phyloP scores from a whole-genome alignment of 2,888 invertebrate species.

The Latrodectus hesperus region DNA sequence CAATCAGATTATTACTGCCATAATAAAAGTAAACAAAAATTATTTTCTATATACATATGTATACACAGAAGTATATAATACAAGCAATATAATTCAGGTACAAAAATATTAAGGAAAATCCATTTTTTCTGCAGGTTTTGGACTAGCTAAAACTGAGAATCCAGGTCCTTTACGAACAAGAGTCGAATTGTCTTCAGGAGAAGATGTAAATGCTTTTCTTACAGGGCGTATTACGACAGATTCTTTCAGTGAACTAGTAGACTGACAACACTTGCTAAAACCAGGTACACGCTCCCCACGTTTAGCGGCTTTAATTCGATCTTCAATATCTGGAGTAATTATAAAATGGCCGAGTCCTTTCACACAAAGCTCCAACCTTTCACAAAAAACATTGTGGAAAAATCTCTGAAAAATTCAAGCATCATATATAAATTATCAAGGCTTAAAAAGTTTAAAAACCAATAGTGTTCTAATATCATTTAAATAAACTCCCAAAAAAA shows the following conservation, averaged over 20 bases:
- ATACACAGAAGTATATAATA: constrained; percentile 26
- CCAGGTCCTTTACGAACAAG: constrained; percentile 63
- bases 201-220: neutral
- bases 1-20: constrained; percentile 10
- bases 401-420: constrained; percentile 32
- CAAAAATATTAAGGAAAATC: constrained; percentile 52
- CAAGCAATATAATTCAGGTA: constrained; percentile 19
- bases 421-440: neutral
- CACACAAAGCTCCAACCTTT: constrained; percentile 61
- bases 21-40: constrained; percentile 24
- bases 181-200: constrained; percentile 3
- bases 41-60: constrained; percentile 33
- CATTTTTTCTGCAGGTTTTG: constrained; percentile 48
- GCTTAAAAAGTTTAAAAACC: no score
- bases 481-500: no score
- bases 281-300: constrained; percentile 30
- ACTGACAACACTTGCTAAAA: constrained; percentile 18
- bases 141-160: constrained; percentile 50
- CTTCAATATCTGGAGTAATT: constrained; percentile 34
- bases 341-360: constrained; percentile 55
- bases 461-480: no score
- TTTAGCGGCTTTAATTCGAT: constrained; percentile 24
- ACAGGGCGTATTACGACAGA: neutral
- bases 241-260: neutral
- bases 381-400: constrained; percentile 33